Conservation (phyloP, 2,113 vertebrate genomes). For the Plotosus lineatus region DNA sequence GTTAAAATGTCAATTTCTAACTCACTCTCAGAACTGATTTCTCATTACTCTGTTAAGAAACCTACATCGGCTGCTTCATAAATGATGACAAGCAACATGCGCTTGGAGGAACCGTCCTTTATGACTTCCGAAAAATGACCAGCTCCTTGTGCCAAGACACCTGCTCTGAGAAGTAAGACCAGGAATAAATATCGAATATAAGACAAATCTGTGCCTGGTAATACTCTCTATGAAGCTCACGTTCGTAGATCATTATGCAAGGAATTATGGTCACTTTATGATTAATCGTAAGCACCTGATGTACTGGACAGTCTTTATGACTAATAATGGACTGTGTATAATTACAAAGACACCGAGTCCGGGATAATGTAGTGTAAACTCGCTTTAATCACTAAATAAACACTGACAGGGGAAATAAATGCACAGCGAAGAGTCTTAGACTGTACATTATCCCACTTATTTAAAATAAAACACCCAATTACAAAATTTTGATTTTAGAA, state of each 20-base stretch:
- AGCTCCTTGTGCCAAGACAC: slow-evolving; percentile 90
- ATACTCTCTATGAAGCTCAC: neutral
- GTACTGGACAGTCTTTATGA: neutral
- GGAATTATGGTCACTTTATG: neutral
- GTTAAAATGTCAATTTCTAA: neutral
- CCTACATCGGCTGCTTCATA: slow-evolving; percentile 88
- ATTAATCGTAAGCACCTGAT: neutral
- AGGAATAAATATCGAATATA: neutral
- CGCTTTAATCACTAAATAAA: no score
- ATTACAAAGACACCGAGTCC: neutral
- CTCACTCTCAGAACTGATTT: neutral
- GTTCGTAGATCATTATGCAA: neutral
- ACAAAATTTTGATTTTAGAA: no score
- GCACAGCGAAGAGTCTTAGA: no score
- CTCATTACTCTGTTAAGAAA: slow-evolving; percentile 66
- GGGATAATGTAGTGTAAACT: no score
- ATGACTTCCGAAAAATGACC: slow-evolving; percentile 97
- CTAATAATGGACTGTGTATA: neutral
- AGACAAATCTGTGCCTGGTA: neutral
- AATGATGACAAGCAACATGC: slow-evolving; percentile 81
- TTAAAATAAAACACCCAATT: no score
- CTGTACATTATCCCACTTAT: no score
- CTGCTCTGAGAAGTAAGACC: slow-evolving; percentile 89
- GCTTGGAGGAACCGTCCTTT: slow-evolving; percentile 88
- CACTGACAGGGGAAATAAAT: no score